Conservation (phyloP, 2,113 vertebrate genomes). For the Acrocephalus kingi region DNA sequence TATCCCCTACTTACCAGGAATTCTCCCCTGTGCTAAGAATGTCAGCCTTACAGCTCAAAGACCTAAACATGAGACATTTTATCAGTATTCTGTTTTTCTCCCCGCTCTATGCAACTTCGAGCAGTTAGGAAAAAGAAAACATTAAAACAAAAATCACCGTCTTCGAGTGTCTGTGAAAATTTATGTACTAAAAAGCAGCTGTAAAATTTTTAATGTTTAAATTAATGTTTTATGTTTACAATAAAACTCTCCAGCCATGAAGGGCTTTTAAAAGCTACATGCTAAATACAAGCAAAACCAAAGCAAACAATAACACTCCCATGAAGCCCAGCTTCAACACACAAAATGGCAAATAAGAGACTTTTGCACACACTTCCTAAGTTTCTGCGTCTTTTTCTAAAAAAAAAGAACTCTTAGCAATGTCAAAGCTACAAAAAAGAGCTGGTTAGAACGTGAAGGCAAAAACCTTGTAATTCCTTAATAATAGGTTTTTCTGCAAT, state of each 20-base stretch:
- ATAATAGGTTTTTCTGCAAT: constrained; percentile 7
- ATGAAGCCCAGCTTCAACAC: neutral
- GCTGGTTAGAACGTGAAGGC: neutral
- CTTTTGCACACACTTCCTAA: neutral
- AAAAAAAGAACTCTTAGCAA: neutral
- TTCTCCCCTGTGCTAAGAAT: neutral
- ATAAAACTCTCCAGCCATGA: constrained; percentile 74
- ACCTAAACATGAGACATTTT: neutral
- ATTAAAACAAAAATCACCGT: constrained; percentile 56
- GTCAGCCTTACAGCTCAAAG: neutral
- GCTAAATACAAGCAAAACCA: constrained; percentile 60
- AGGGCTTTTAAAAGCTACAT: constrained; percentile 74
- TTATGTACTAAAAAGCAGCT: constrained; percentile 76
- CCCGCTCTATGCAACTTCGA: neutral
- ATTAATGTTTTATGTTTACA: constrained; percentile 80
- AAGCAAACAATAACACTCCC: constrained; percentile 32
- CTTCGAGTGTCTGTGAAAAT: constrained; percentile 72
- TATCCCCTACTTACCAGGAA: constrained; percentile 10
- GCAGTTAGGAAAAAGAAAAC: constrained; percentile 38
- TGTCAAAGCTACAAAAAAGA: neutral
- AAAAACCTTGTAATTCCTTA: constrained; percentile 20
- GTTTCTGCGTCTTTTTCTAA: neutral
- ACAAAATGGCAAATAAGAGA: neutral
- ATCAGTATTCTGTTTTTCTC: neutral
- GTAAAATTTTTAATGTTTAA: constrained; percentile 81